Conservation (phyloP, 2,113 vertebrate genomes). For the Chaenogobius annularis region DNA sequence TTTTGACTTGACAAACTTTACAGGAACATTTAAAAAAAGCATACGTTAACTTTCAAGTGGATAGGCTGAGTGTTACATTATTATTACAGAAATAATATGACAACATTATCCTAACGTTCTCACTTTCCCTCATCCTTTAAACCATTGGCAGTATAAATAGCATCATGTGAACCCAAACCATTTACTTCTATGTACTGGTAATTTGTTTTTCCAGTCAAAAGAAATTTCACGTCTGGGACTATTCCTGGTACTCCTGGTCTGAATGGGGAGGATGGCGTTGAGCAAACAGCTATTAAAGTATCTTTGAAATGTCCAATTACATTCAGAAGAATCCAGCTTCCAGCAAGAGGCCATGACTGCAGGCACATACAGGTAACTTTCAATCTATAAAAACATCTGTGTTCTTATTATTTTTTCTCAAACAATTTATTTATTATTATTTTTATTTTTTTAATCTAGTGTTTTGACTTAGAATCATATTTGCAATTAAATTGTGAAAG, state of each 20-base stretch:
- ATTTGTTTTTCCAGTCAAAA: constrained; percentile 79
- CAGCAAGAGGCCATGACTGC: constrained; percentile 91
- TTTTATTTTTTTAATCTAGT: constrained; percentile 63
- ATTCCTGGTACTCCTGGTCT: constrained; percentile 91
- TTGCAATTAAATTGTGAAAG: constrained; percentile 82
- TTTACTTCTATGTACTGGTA: neutral
- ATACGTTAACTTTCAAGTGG: neutral
- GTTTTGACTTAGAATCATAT: constrained; percentile 90
- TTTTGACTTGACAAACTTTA: neutral
- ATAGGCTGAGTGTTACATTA: neutral
- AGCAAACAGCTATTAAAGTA: constrained; percentile 96
- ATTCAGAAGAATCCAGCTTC: constrained; percentile 95
- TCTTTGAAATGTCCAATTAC: constrained; percentile 97
- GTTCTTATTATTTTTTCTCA: neutral
- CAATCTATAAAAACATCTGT: neutral
- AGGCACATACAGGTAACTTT: constrained; percentile 90
- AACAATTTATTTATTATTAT: neutral
- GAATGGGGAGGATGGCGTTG: constrained; percentile 92
- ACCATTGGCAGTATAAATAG: neutral
- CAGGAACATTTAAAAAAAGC: neutral
- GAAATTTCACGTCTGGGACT: constrained; percentile 93
- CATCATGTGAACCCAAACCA: neutral
- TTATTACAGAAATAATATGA: neutral
- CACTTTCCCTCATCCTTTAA: neutral
- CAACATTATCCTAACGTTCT: neutral